Evolutionary conservation across 2,797 vertebrate species (phyloP), one percentile per base, ranked within the genome.

Genomic region (Hypotaenidia philippensis): DNA sequence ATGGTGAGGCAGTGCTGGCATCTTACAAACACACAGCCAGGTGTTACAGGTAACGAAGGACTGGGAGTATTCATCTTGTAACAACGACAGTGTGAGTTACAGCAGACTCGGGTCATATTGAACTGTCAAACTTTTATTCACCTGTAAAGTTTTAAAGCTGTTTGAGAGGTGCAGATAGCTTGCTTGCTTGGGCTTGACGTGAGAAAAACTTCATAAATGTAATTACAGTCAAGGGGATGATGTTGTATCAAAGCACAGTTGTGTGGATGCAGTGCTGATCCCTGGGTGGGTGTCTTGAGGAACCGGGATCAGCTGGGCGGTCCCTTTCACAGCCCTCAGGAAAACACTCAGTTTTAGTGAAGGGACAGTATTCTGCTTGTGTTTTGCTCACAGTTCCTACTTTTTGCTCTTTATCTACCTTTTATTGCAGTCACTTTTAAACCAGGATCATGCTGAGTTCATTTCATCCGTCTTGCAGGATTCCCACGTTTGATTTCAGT

Each of bases 281-380:
- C 41, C 75, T 26, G 59, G 53, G 50, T 44, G 65, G 59, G 25
- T 63, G 32, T 50, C 53, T 40, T 27, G 74, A 21, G 82, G 57
- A 85, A 7, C 38, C 50, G 18, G 50, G 70, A 44, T 9, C 10
- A 13, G 5, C 13, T 5, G 38, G 55, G 44, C 22, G 10, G 31
- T 88, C 32, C 83, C 45, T 44, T 5, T 29, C 61, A 5, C 56
- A 44, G 2, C 59, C 13, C 13, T 4, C 10, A 40, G 61, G 76
- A 53, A 52, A 45, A 60, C 1, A 9, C 60, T 65, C 3, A 0
- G 0, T 31, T 41, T 32, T 52, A 22, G 10, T 21, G 60, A 45
- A 66, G 63, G 52, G 29, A 34, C 18, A 11, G 11, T 16, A 20
- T 25, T 70, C 56, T 23, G 56, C 12, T 8, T 4, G 22, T 16